A percentile compares a stretch with the other conserved stretches of the same genome.
These are phyloP conservation scores for Thermophis baileyi DNA, from an alignment of 2,113 vertebrate species.

Conservation along the genomic window DNA sequence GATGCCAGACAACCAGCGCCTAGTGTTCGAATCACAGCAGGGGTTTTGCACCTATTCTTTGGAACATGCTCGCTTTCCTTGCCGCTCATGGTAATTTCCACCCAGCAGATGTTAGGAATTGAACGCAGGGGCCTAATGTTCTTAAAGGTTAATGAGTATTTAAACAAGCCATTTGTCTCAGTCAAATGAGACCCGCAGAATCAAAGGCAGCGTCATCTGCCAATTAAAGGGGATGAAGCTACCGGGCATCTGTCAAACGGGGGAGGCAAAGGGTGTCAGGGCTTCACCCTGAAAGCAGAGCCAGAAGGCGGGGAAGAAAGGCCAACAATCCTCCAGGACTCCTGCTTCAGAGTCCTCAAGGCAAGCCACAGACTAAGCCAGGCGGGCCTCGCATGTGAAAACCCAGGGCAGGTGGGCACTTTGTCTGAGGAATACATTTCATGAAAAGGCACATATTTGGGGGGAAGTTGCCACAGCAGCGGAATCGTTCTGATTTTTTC, in stretches of 20 bases:
- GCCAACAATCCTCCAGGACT: background rate
- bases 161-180: constrained; percentile 46
- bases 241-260: constrained; percentile 65
- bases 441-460: background rate
- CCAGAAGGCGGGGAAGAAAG: background rate
- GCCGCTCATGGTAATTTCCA: background rate
- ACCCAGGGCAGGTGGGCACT: background rate
- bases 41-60: background rate
- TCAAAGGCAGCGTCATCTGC: constrained; percentile 63
- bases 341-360: background rate
- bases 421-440: background rate
- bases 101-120: background rate
- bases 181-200: constrained; percentile 52
- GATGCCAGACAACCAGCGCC: no score
- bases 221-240: constrained; percentile 59
- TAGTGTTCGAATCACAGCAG: background rate
- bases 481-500: background rate
- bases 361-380: background rate
- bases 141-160: background rate
- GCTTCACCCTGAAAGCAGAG: constrained; percentile 52
- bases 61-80: background rate
- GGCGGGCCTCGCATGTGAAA: background rate
- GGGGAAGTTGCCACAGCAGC: background rate
- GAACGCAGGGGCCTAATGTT: background rate
- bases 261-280: constrained; percentile 56